Base-by-base conservation (phyloP, 2,888 invertebrate genomes). In the Drosophila siamana region DNA sequence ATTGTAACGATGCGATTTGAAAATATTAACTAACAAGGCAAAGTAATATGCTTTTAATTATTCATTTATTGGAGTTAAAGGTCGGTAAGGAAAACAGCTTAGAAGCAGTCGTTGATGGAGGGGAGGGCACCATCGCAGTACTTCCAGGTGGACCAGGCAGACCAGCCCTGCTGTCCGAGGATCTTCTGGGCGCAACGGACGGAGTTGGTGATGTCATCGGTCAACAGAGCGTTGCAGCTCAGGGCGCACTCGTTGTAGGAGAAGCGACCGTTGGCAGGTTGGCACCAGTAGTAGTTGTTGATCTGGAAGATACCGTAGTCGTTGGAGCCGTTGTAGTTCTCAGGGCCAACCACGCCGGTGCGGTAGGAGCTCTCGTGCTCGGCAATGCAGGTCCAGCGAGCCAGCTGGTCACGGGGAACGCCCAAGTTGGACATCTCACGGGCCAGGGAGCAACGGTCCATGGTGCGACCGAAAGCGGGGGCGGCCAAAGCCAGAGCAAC, bases 291-390 rank as follows among this genome's bases (percentile, higher is more conserved):
- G 50, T 77, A 74, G 69, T 90, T 78, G 75, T 91, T 91, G 43
- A 91, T 86, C 78, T 91, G 91, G 72, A 91, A 91, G 61, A 91
- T 78, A 8, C 91, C 91, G 63, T 86, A 92, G 78, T 92, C 92
- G 33, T 80, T 82, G 56, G 91, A 89, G 0, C 94, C 93, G 69
- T 93, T 92, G 1, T 63, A 77, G 83, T 94, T 93, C 0, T 90
- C 71, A 1, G 88, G 91, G 0, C 93, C 93, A 4, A 92, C 88
- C 2, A 90, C 92, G n/a, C 91, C 75, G 0, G 94, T 93, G 40
- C 92, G 91, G 33, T 92, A 91, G 19, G 72, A 74, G 44, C 80
- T 88, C 69, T 89, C 83, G 24, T 79, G 72, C 62, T 88, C 55
- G 8, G 81, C 86, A 60, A 88, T 77, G 60, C 88, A 86, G 0